Percentiles rank a stretch among this genome's conserved stretches.
Conservation (phyloP, 1,140 invertebrate genomes). For the Pseudomyrmex pallidus region DNA sequence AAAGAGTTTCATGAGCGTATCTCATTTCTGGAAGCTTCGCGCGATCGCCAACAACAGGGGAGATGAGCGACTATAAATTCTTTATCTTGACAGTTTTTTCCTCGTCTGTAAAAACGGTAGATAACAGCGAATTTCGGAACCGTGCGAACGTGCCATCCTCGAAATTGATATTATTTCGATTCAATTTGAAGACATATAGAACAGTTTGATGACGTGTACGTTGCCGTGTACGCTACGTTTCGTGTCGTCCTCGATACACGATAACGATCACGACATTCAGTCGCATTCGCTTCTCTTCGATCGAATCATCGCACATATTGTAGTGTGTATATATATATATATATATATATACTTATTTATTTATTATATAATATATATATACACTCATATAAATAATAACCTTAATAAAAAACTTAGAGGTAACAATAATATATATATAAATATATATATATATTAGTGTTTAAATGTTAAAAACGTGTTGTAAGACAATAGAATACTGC, state of each 20-base stretch:
- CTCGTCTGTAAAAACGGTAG: background rate
- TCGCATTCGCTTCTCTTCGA: background rate
- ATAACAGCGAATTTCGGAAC: constrained; percentile 19
- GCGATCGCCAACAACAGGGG: constrained; percentile 38
- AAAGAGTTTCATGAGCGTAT: constrained; percentile 61
- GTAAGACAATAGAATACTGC: constrained; percentile 68
- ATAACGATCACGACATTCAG: constrained; percentile 16
- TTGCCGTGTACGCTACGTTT: background rate
- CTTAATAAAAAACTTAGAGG: constrained; percentile 62
- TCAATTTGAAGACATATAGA: constrained; percentile 9
- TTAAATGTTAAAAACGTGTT: constrained; percentile 60
- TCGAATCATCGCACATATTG: constrained; percentile 23
- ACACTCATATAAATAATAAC: constrained; percentile 49
- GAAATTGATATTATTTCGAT: constrained; percentile 9
- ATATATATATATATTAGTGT: constrained; percentile 49
- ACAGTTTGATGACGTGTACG: background rate
- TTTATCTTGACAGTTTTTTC: constrained; percentile 20
- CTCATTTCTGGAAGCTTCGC: constrained; percentile 43
- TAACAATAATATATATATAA: constrained; percentile 57
- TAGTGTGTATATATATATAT: background rate
- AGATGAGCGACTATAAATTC: constrained; percentile 15
- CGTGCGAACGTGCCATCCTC: constrained; percentile 11
- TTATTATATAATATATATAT: background rate
- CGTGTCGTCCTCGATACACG: background rate
- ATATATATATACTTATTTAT: background rate